Evolutionary conservation across 2,797 vertebrate species (phyloP).

Genomic region (Phrynocephalus forsythii): DNA sequence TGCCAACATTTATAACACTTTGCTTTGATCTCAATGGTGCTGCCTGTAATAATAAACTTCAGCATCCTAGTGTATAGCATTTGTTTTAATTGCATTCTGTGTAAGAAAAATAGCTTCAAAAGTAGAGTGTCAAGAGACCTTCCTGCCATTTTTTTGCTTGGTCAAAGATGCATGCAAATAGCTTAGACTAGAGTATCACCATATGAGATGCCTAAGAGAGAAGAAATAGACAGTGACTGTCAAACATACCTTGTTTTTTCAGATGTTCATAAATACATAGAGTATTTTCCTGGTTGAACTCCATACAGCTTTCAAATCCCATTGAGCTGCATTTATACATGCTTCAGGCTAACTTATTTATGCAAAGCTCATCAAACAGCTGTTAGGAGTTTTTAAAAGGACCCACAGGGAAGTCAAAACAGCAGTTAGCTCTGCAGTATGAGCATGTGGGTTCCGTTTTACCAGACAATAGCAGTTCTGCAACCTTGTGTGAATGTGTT

Average conservation of each 20-base stretch:
- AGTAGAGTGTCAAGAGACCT: neutral
- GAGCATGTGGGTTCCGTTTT: neutral
- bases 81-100: slow-evolving; percentile 1
- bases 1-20: neutral
- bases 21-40: slow-evolving; percentile 14
- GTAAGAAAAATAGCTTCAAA: slow-evolving; percentile 19
- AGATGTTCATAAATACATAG: neutral
- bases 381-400: neutral
- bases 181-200: neutral
- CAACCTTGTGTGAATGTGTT: neutral
- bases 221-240: neutral
- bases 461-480: neutral
- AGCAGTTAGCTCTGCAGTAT: neutral
- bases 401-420: neutral
- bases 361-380: neutral
- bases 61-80: neutral
- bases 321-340: neutral
- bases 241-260: neutral
- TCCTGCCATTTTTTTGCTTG: neutral
- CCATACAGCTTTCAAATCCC: neutral
- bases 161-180: slow-evolving; percentile 2
- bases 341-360: neutral
- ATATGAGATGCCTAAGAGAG: neutral
- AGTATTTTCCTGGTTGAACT: neutral
- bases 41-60: neutral